These are phyloP conservation scores for Hippocampus kuda DNA, from an alignment of 2,797 vertebrate genomes.

Conservation along the genomic window DNA sequence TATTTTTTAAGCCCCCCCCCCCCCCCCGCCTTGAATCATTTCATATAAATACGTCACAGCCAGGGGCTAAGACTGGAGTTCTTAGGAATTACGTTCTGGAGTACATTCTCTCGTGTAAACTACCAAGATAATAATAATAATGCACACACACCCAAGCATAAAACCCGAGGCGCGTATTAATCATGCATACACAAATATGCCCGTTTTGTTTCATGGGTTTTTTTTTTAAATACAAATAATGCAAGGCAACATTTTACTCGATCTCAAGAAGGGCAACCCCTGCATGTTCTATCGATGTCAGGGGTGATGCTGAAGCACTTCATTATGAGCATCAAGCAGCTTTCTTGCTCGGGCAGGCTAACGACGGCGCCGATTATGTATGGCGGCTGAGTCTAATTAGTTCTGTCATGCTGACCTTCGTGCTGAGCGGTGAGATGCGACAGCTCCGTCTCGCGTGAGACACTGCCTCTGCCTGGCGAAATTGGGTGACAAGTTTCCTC, in stretches of 20 bases:
- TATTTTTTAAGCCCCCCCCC: too few species aligned
- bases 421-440: slow-evolving; percentile 33
- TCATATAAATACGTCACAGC: too few species aligned
- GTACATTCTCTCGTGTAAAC: too few species aligned
- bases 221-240: neutral
- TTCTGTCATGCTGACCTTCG: slow-evolving; percentile 50
- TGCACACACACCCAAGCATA: too few species aligned
- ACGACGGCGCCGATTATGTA: slow-evolving; percentile 35
- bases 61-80: too few species aligned
- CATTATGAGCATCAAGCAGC: slow-evolving; percentile 31
- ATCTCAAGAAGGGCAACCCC: neutral
- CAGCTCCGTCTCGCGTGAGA: slow-evolving; percentile 42
- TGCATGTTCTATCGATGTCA: slow-evolving; percentile 11
- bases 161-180: neutral
- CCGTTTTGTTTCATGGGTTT: neutral
- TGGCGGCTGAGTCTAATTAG: slow-evolving; percentile 46
- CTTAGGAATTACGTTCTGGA: too few species aligned
- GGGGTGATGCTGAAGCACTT: slow-evolving; percentile 11
- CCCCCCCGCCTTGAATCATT: too few species aligned
- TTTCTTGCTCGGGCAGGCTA: slow-evolving; percentile 35
- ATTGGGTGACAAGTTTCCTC: slow-evolving; percentile 13
- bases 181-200: neutral
- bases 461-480: slow-evolving; percentile 36
- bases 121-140: too few species aligned
- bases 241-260: neutral